A percentile compares a stretch with the other conserved stretches of the same genome.
Conservation (phyloP, 1,140 invertebrate species). For the Papilio machaon region DNA sequence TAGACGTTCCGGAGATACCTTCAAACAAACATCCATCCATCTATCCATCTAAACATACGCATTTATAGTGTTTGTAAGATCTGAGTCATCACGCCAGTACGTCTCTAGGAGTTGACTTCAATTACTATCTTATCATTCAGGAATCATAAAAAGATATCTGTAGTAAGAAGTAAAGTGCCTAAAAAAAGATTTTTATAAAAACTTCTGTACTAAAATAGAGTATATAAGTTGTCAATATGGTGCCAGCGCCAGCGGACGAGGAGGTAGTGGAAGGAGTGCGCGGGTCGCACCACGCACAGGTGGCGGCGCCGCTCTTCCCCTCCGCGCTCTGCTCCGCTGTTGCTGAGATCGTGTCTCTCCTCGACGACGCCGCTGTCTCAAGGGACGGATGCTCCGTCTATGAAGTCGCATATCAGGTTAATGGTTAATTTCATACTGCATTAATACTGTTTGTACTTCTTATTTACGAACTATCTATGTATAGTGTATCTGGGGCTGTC, state of each 20-base stretch:
- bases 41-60: too few species aligned
- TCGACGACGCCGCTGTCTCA: constrained; percentile 98
- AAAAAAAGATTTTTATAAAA: too few species aligned
- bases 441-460: background rate
- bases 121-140: too few species aligned
- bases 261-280: constrained; percentile 87
- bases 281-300: constrained; percentile 91
- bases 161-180: too few species aligned
- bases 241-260: constrained; percentile 82
- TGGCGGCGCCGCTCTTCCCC: constrained; percentile 97
- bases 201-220: too few species aligned
- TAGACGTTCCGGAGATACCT: too few species aligned
- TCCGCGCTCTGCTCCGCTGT: constrained; percentile 97
- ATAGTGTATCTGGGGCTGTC: constrained; percentile 98
- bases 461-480: background rate
- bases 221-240: background rate
- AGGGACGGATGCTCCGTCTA: constrained; percentile 96
- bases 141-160: too few species aligned
- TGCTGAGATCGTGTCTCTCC: constrained; percentile 95
- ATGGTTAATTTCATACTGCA: background rate
- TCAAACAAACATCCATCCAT: too few species aligned
- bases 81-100: too few species aligned
- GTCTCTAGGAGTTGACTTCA: too few species aligned
- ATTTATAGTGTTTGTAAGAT: too few species aligned
- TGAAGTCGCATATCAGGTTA: constrained; percentile 94